phyloP scores from a whole-genome alignment of 2,797 vertebrate species.

The Acrossocheilus fasciatus region DNA sequence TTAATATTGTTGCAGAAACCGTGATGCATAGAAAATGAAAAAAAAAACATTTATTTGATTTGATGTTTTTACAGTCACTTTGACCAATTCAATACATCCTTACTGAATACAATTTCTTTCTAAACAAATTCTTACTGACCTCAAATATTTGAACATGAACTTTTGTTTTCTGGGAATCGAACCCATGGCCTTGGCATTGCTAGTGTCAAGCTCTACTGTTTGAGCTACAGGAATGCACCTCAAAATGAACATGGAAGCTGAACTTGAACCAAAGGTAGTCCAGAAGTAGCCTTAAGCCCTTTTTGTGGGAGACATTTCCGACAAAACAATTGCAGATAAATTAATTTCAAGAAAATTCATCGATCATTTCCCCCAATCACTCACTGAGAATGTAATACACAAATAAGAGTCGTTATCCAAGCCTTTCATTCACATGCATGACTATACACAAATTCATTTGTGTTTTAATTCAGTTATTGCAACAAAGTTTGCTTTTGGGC shows the following conservation, averaged over 20 bases:
- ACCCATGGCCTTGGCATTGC: not conserved
- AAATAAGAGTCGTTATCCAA: not conserved
- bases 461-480: constrained; percentile 10
- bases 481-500: constrained; percentile 37
- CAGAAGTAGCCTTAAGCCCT: not conserved
- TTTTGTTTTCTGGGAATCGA: not conserved
- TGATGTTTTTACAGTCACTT: not conserved
- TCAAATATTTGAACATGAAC: not conserved
- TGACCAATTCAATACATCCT: not conserved
- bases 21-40: not conserved
- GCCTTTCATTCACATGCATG: constrained; percentile 38
- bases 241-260: not conserved
- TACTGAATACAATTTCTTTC: not conserved
- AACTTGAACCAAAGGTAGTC: not conserved
- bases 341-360: not conserved
- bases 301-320: not conserved
- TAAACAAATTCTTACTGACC: constrained; percentile 1
- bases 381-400: not conserved
- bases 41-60: not conserved
- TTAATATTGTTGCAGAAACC: not conserved
- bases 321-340: not conserved
- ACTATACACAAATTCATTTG: not conserved
- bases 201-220: not conserved
- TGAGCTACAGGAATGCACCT: not conserved
- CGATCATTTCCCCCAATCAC: not conserved